phyloP scores from a whole-genome alignment of 1,140 invertebrate genomes.

The Trypoxylus dichotomus region DNA sequence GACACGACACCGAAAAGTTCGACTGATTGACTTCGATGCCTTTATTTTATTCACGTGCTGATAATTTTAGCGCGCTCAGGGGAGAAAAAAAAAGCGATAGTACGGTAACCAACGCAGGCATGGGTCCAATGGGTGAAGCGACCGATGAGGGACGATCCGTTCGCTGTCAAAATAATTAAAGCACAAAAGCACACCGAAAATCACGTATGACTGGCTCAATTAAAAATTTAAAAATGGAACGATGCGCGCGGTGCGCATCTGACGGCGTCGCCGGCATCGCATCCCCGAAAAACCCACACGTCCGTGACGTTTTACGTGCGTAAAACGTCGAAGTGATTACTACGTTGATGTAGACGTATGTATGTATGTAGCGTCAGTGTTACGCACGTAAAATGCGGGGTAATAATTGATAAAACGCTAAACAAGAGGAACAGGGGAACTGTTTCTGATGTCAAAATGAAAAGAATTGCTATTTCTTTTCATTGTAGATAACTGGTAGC shows the following conservation, averaged over 20 bases:
- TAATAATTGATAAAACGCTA: too few relatives aligned
- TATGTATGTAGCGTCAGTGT: not conserved
- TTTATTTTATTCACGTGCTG: not conserved
- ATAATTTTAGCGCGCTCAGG: not conserved
- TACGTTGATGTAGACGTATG: not conserved
- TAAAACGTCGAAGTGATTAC: not conserved
- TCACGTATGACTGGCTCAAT: not conserved
- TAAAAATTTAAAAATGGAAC: conserved; percentile 1
- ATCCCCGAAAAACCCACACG: not conserved
- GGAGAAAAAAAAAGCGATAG: not conserved
- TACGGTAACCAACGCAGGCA: too few relatives aligned
- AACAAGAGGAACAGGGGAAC: too few relatives aligned
- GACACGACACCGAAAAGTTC: too few relatives aligned
- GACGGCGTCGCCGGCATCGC: not conserved
- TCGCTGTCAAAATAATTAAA: conserved; percentile 1
- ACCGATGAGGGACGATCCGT: not conserved
- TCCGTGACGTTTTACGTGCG: not conserved
- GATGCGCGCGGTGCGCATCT: not conserved
- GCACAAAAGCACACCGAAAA: conserved; percentile 1
- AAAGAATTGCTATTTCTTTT: too few relatives aligned
- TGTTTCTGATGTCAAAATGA: too few relatives aligned
- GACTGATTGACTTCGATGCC: not conserved
- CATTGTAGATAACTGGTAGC: too few relatives aligned
- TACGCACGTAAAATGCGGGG: too few relatives aligned
- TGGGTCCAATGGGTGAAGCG: not conserved